Evolutionary conservation across 2,797 vertebrate genomes (phyloP).

Genomic region (Anniella stebbinsi): DNA sequence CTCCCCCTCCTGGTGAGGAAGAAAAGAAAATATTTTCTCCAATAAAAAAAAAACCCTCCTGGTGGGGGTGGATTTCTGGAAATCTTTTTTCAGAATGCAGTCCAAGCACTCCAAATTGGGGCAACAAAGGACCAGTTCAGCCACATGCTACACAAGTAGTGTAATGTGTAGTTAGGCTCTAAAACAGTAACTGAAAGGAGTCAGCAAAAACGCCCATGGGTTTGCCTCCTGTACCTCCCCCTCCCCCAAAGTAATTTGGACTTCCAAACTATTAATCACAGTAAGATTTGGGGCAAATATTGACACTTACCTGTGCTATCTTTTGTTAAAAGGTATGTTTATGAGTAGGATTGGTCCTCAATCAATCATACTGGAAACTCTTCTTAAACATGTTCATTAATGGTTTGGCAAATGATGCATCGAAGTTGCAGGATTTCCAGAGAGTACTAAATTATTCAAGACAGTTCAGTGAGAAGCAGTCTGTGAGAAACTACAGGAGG

Average conservation of each 20-base stretch:
- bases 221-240: background rate
- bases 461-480: slow-evolving; percentile 19
- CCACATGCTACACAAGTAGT: too few species aligned
- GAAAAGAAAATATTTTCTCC: too few species aligned
- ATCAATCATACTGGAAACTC: background rate
- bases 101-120: too few species aligned
- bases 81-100: too few species aligned
- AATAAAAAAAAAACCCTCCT: too few species aligned
- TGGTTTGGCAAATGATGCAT: slow-evolving; percentile 6
- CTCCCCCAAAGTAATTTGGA: background rate
- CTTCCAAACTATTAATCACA: background rate
- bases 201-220: background rate
- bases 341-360: background rate
- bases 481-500: slow-evolving; percentile 1
- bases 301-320: background rate
- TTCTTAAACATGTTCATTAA: slow-evolving; percentile 7
- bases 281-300: background rate
- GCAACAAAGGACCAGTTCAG: too few species aligned
- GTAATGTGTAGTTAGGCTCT: too few species aligned
- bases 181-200: background rate
- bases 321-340: background rate
- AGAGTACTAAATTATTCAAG: slow-evolving; percentile 33
- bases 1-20: background rate
- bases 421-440: slow-evolving; percentile 1
- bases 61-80: too few species aligned